Evolutionary conservation across 2,888 invertebrate species (phyloP), one percentile per base, ranked within the genome.

Genomic region (Nomada fabriciana): DNA sequence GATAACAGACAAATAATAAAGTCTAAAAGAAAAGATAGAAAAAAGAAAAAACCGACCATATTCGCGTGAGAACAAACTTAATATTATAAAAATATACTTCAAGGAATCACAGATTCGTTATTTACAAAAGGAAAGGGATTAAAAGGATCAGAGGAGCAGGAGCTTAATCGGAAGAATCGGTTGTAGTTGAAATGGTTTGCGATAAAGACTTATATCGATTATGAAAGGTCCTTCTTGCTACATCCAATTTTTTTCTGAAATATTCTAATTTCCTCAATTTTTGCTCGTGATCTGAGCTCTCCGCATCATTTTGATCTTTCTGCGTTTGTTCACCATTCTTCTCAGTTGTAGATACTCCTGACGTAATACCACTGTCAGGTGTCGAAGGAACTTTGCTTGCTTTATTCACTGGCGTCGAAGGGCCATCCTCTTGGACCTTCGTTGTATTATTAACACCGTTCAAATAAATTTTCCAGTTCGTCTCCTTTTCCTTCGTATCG

Each of bases 281-380:
- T 50, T 88, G 84, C 67, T 92, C 93, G 29, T 89, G 89, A 71
- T 92, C 93, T 0, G 92, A 92, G 67, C 89, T 90, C 13, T 91
- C 92, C 11, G 78, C 84, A 9, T 88, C 85, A 36, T 88, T 85
- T 42, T 80, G 85, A 10, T 80, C 75, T 36, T 86, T 85, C 20
- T 80, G 82, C 43, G 83, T 42, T 42, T 81, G 68, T 29, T 79
- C 85, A 29, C 85, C 81, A 70, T 80, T 89, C 61, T 91, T 93
- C 55, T 93, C 93, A 0, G 83, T 80, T 0, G 93, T 92, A 2
- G 94, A 94, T 11, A 93, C 82, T 15, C 92, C 92, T 10, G 94
- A 93, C 2, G 90, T 91, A 55, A 94, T 92, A 9, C 93, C 94
- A 76, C 93, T 94, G 76, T 94, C 94, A 1, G 94, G 91, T 2